Evolutionary conservation across 2,797 vertebrate genomes (phyloP).

Genomic region (Tapera naevia): DNA sequence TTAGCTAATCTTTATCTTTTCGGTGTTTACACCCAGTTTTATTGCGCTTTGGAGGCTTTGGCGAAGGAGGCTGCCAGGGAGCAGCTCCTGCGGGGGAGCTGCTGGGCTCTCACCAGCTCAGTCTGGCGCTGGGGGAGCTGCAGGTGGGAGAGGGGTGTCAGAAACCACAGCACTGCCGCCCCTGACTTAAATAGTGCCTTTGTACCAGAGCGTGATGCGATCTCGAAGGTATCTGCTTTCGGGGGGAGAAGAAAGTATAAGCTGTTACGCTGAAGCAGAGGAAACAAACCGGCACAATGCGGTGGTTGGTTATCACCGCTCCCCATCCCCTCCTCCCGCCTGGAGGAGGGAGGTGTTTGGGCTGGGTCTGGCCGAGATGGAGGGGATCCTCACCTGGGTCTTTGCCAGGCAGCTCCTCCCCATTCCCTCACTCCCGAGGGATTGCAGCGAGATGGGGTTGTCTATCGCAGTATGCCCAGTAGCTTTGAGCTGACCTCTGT

Average conservation of each 20-base stretch:
- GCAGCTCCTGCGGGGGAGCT: background rate
- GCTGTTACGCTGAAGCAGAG: background rate
- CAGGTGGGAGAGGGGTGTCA: background rate
- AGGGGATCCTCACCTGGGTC: background rate
- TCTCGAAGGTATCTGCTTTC: background rate
- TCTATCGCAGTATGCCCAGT: background rate
- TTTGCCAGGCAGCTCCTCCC: background rate
- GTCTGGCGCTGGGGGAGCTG: background rate
- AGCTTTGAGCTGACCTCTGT: background rate
- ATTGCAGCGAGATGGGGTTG: background rate
- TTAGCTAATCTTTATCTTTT: background rate
- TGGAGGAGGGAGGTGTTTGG: background rate
- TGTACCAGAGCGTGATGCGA: background rate
- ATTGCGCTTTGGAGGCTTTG: background rate
- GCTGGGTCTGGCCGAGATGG: background rate
- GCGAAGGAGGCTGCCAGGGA: background rate
- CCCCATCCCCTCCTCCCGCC: background rate
- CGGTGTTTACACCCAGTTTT: background rate
- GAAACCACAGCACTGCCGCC: background rate
- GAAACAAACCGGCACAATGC: fast-evolving
- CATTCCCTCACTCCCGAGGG: fast-evolving
- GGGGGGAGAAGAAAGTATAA: background rate
- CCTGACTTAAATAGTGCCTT: background rate
- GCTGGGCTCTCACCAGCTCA: background rate
- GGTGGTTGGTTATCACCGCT: background rate